Conservation (phyloP, 2,113 vertebrate genomes). For the Leucopsar rothschildi region DNA sequence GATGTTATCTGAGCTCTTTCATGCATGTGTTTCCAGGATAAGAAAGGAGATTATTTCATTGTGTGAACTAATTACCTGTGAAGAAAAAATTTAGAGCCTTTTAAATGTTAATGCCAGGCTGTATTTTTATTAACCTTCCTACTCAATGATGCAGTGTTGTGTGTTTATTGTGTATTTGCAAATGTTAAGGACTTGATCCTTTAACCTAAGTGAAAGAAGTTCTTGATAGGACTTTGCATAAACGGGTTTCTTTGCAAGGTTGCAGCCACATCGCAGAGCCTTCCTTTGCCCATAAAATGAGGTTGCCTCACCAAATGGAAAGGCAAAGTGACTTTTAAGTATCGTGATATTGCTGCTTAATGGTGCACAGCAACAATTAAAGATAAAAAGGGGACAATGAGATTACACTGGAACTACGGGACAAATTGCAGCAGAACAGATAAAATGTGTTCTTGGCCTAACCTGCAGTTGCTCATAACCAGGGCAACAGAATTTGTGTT, state of each 20-base stretch:
- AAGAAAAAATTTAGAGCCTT: slow-evolving; percentile 33
- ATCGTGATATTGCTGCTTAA: not conserved
- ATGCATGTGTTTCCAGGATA: slow-evolving; percentile 38
- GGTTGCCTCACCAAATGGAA: not conserved
- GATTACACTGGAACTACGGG: not conserved
- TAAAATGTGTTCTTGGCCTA: not conserved
- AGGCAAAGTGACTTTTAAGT: not conserved
- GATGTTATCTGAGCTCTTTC: slow-evolving; percentile 48
- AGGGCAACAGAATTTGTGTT: not conserved
- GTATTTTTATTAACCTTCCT: slow-evolving; percentile 24
- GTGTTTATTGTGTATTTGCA: slow-evolving; percentile 11
- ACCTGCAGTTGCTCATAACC: not conserved
- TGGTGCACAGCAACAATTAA: not conserved
- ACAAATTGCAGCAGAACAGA: not conserved
- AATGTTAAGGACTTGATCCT: not conserved
- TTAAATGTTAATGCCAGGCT: slow-evolving; percentile 25
- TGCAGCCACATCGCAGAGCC: not conserved
- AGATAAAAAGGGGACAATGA: not conserved
- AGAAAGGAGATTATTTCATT: slow-evolving; percentile 53
- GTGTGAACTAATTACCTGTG: slow-evolving; percentile 56
- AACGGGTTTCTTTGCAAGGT: not conserved
- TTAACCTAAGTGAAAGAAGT: not conserved
- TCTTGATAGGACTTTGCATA: not conserved
- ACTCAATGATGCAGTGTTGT: not conserved
- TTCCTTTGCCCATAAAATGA: not conserved